Conservation (phyloP, 1,140 invertebrate genomes). For the Whitmania pigra region DNA sequence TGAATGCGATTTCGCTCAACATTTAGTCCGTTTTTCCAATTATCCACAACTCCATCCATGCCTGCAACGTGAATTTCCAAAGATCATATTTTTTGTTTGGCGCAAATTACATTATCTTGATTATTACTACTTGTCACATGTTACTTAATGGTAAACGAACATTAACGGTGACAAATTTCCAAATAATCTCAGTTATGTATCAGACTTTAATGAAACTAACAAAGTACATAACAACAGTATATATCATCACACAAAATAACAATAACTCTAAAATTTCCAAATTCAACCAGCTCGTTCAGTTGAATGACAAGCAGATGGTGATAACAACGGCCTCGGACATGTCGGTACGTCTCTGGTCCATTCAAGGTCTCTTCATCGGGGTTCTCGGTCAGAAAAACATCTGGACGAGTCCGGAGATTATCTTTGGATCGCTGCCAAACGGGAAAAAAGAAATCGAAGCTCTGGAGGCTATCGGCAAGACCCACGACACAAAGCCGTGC, state of each 20-base stretch:
- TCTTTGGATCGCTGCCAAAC: neutral
- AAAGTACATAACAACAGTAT: no score
- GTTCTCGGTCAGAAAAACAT: constrained; percentile 12
- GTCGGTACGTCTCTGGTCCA: constrained; percentile 20
- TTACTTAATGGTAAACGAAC: no score
- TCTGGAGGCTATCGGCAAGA: neutral
- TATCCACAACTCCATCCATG: no score
- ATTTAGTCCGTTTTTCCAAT: neutral
- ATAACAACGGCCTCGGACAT: constrained; percentile 10
- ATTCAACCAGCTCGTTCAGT: neutral
- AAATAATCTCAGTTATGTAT: no score
- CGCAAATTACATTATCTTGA: no score
- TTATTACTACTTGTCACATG: no score
- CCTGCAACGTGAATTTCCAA: no score
- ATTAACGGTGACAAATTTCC: no score
- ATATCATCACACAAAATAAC: no score
- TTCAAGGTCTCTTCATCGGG: constrained; percentile 19
- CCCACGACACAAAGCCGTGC: neutral
- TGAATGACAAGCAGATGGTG: neutral
- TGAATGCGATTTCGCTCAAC: neutral
- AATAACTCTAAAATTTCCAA: no score
- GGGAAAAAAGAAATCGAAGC: neutral
- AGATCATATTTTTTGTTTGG: no score
- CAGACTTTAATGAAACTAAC: no score
- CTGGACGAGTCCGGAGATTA: constrained; percentile 12